Percentiles rank a stretch among this genome's conserved stretches.
Evolutionary conservation across 1,140 invertebrate genomes (phyloP).

Genomic region (Leguminivora glycinivorella): DNA sequence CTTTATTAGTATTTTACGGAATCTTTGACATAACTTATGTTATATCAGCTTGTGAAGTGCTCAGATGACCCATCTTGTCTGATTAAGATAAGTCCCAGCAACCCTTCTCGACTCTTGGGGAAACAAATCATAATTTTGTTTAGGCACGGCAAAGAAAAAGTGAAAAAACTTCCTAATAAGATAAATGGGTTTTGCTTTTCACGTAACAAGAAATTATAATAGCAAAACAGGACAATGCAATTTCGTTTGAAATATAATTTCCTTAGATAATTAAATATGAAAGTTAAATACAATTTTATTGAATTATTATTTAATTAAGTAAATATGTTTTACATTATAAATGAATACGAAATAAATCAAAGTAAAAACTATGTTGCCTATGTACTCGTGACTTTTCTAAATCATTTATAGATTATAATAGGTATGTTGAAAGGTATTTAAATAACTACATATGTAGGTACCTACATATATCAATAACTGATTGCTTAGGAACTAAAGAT

Average conservation of each 20-base stretch:
- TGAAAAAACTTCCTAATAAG: conserved; percentile 42
- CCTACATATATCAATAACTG: no score
- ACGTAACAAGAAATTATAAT: conserved; percentile 3
- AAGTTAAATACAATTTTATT: neutral
- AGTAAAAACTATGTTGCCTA: neutral
- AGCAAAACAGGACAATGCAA: neutral
- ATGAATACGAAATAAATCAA: neutral
- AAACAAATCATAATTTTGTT: conserved; percentile 50
- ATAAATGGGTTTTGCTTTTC: conserved; percentile 20
- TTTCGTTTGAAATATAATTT: conserved; percentile 7
- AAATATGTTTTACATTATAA: neutral
- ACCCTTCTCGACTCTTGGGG: conserved; percentile 32
- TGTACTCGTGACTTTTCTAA: neutral
- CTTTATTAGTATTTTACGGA: no score
- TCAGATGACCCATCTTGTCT: conserved; percentile 46
- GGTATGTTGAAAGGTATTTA: neutral
- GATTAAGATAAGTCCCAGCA: conserved; percentile 35
- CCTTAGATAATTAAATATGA: neutral
- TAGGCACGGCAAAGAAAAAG: conserved; percentile 40
- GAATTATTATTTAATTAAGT: neutral
- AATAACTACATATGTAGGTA: no score
- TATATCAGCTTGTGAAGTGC: conserved; percentile 31
- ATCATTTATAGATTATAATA: neutral
- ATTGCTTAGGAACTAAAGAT: no score
- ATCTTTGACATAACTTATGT: neutral